Conservation (phyloP, 2,113 vertebrate genomes). For the Choloepus hoffmanni region DNA sequence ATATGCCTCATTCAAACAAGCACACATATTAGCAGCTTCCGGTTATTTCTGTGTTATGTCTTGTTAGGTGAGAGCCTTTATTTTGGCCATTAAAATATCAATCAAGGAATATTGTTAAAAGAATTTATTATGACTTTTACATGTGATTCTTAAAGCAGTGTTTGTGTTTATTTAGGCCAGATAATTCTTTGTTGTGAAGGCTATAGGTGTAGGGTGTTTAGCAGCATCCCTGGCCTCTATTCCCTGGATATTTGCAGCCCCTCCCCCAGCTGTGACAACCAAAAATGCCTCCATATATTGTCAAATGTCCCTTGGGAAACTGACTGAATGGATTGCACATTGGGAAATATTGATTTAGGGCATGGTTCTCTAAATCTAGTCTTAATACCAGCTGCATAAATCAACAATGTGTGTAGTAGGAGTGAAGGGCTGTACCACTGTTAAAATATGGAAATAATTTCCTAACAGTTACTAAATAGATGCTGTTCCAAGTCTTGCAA, state of each 20-base stretch:
- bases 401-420: rapidly evolving
- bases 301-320: neutral
- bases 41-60: neutral
- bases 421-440: neutral
- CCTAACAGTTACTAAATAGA: neutral
- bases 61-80: neutral
- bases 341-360: neutral
- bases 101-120: neutral
- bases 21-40: neutral
- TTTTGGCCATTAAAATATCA: neutral
- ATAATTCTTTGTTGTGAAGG: neutral
- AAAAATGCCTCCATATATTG: neutral
- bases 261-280: neutral
- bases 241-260: neutral
- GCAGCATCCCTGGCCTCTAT: neutral
- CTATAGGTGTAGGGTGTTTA: neutral
- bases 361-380: neutral
- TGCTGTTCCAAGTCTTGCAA: conserved; percentile 65
- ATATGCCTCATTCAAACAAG: neutral
- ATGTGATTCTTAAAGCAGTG: neutral
- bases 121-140: neutral
- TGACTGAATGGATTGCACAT: neutral
- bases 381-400: neutral
- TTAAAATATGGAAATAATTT: conserved; percentile 29
- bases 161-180: neutral